Percentiles rank a stretch among this genome's conserved stretches.
These are phyloP conservation scores for Mohoua ochrocephala DNA, from an alignment of 2,113 vertebrate genomes.

Conservation along the genomic window DNA sequence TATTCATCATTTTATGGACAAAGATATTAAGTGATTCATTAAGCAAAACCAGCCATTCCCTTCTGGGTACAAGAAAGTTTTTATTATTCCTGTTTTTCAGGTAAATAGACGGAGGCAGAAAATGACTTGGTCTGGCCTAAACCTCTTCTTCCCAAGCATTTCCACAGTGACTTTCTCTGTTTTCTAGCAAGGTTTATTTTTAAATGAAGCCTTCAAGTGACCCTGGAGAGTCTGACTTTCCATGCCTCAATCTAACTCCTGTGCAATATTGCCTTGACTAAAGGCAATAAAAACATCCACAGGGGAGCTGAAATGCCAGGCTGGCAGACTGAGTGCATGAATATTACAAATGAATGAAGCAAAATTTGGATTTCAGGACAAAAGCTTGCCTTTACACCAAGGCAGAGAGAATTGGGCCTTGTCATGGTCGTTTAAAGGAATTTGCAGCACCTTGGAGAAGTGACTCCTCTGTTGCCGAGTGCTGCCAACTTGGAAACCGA, in stretches of 20 bases:
- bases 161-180: background rate
- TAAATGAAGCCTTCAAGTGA: background rate
- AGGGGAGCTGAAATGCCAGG: background rate
- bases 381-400: background rate
- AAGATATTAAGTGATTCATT: background rate
- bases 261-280: background rate
- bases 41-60: background rate
- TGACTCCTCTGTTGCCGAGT: fast-evolving
- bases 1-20: background rate
- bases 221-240: background rate
- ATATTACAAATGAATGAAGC: background rate
- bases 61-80: background rate
- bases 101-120: background rate
- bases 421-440: background rate
- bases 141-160: background rate
- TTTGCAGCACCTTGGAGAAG: background rate
- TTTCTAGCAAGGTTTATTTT: background rate
- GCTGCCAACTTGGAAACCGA: background rate
- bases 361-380: background rate
- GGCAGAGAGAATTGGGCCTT: background rate
- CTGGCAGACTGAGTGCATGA: background rate
- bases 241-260: background rate
- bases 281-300: background rate
- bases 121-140: background rate
- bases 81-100: background rate